Conservation (phyloP, 2,888 invertebrate genomes). For the Drosophila sordidula region DNA sequence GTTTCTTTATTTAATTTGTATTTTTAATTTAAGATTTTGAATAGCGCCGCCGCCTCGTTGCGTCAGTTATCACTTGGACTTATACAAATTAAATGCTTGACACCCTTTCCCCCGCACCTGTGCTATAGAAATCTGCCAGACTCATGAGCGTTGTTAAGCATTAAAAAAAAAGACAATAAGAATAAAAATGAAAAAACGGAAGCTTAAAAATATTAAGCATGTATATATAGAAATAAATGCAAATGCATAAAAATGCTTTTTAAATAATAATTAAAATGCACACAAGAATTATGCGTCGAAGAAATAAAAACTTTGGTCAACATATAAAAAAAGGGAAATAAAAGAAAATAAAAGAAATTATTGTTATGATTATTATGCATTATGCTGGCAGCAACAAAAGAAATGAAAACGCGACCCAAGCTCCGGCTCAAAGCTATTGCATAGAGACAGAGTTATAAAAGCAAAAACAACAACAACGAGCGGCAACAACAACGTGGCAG, state of each 20-base stretch:
- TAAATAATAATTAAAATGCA: slow-evolving; percentile 69
- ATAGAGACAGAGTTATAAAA: slow-evolving; percentile 57
- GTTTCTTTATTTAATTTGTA: too few relatives aligned
- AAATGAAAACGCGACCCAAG: slow-evolving; percentile 54
- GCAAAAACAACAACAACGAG: slow-evolving; percentile 27
- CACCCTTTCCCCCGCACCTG: not conserved
- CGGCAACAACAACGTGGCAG: slow-evolving; percentile 43
- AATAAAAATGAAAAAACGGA: not conserved
- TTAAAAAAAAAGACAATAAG: not conserved
- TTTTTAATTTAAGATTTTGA: too few relatives aligned
- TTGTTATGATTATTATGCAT: slow-evolving; percentile 72
- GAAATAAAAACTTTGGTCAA: slow-evolving; percentile 35
- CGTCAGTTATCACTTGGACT: too few relatives aligned
- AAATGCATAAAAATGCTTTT: slow-evolving; percentile 54
- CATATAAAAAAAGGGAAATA: slow-evolving; percentile 47
- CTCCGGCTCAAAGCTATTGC: slow-evolving; percentile 59
- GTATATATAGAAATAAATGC: slow-evolving; percentile 21
- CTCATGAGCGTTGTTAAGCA: not conserved
- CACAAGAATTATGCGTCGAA: slow-evolving; percentile 53
- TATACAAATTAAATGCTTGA: not conserved
- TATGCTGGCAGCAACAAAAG: slow-evolving; percentile 60
- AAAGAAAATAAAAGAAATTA: slow-evolving; percentile 72
- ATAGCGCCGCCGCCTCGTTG: too few relatives aligned
- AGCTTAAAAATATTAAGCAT: slow-evolving; percentile 7
- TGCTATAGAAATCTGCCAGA: too few relatives aligned